Conservation (phyloP, 2,888 invertebrate species). For the Chymomyza procnemis region DNA sequence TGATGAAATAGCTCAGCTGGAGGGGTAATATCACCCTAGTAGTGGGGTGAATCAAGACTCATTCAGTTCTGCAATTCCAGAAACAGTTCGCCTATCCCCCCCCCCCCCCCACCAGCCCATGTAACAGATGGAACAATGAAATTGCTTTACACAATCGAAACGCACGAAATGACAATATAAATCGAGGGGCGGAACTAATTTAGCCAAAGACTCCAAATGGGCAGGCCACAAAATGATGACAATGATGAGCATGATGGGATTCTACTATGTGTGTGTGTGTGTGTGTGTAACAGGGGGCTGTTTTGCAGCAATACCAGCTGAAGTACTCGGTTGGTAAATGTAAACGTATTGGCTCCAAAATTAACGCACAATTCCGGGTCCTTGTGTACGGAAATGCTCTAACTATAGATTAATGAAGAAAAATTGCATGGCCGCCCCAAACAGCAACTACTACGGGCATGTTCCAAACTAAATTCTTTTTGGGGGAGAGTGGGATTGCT, state of each 20-base stretch:
- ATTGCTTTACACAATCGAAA: conserved; percentile 70
- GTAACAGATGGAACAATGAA: conserved; percentile 26
- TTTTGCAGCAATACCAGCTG: background rate
- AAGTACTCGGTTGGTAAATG: conserved; percentile 20
- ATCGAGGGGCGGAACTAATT: conserved; percentile 79
- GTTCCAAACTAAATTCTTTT: background rate
- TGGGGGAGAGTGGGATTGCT: conserved; percentile 4
- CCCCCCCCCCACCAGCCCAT: no score
- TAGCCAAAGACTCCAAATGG: conserved; percentile 74
- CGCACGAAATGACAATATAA: conserved; percentile 77
- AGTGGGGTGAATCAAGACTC: background rate
- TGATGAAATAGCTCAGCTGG: conserved; percentile 56
- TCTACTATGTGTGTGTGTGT: no score
- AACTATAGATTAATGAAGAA: conserved; percentile 72
- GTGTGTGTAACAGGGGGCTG: no score
- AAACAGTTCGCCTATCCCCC: no score
- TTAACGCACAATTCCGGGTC: conserved; percentile 61
- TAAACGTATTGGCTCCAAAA: conserved; percentile 65
- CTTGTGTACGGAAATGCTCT: conserved; percentile 60
- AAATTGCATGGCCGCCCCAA: conserved; percentile 40
- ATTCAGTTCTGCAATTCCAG: background rate
- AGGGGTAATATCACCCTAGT: conserved; percentile 6
- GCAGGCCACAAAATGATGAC: conserved; percentile 52
- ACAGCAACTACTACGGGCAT: conserved; percentile 38
- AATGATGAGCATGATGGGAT: conserved; percentile 40